Percentiles rank a stretch among this genome's conserved stretches.
Conservation (phyloP, 2,113 vertebrate genomes). For the Mus spicilegus region DNA sequence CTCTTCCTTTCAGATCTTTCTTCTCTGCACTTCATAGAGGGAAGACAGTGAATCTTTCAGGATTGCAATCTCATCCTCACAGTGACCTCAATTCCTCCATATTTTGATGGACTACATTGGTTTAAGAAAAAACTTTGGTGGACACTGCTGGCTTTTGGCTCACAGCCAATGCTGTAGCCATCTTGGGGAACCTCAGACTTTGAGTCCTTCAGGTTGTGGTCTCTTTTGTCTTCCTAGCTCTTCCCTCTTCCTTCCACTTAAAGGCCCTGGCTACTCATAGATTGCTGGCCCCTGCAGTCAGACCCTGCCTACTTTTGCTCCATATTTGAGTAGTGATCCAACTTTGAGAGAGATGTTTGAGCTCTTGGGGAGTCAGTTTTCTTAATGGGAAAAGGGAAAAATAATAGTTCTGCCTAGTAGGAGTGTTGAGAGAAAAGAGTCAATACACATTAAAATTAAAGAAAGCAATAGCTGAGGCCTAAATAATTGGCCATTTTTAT, state of each 20-base stretch:
- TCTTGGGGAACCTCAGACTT: neutral
- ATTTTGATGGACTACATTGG: neutral
- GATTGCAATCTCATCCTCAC: neutral
- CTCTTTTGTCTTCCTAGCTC: neutral
- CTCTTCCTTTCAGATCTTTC: neutral
- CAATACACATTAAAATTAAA: neutral
- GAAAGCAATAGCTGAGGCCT: neutral
- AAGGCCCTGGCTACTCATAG: neutral
- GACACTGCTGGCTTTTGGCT: neutral
- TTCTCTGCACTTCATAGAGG: neutral
- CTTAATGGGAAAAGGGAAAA: neutral
- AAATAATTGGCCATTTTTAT: neutral
- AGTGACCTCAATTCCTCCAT: neutral
- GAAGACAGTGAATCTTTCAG: neutral
- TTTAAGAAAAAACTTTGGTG: neutral
- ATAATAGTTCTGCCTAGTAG: neutral
- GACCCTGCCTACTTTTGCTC: neutral
- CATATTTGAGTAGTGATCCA: neutral
- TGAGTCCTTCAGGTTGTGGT: neutral
- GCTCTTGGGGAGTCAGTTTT: neutral
- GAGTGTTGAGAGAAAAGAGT: slow-evolving; percentile 13
- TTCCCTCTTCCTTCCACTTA: neutral
- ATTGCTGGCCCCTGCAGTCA: neutral
- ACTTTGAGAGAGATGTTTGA: neutral
- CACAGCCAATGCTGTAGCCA: neutral